Evolutionary conservation across 1,140 invertebrate species (phyloP), one percentile per base, ranked within the genome.

Genomic region (Solenopsis invicta): DNA sequence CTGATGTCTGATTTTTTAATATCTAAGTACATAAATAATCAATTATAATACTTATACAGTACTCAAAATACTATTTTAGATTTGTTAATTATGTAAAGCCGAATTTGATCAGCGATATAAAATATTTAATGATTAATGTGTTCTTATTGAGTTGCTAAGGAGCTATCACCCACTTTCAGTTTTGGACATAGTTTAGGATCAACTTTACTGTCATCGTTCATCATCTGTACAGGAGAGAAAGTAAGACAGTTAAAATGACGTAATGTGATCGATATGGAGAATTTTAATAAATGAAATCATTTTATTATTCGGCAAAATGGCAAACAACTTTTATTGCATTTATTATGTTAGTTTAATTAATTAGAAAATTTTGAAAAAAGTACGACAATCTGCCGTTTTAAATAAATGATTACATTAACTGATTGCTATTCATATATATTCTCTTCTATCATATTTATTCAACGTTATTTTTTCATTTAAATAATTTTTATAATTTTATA

Each of bases 211-310:
- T 66, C 24, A 52, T 78, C 61, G 61, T 78, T 78, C 61, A 78
- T 78, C 61, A 64, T 78, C 61, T 9, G 37, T 61, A 21, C 41
- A 45, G 29, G 24, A 78, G 64, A 48, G 24, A 78, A 78, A 34
- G 18, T 52, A 37, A 78, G 59, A 66, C 45, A 66, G 16, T 66
- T 78, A 78, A 66, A 52, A 64, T 50, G 45, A 66, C 76, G 16
- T 52, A 37, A 12, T 37, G 18, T 78, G 61, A 52, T 66, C 61
- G 61, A 78, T 66, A 66, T 9, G 45, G 29, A 50, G 1, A 50
- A 66, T 64, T 18, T 78, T 66, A 78, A 78, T 78, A 78, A 78
- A 66, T 78, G 13, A 52, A 66, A 52, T 52, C 18, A 66, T 78
- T 77, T 61, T 16, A 61, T 45, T 18, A 61, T 41, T 61, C 34